A percentile compares a stretch with the other conserved stretches of the same genome.
Conservation (phyloP, 2,888 invertebrate species). For the Drosophila trichaetosa region DNA sequence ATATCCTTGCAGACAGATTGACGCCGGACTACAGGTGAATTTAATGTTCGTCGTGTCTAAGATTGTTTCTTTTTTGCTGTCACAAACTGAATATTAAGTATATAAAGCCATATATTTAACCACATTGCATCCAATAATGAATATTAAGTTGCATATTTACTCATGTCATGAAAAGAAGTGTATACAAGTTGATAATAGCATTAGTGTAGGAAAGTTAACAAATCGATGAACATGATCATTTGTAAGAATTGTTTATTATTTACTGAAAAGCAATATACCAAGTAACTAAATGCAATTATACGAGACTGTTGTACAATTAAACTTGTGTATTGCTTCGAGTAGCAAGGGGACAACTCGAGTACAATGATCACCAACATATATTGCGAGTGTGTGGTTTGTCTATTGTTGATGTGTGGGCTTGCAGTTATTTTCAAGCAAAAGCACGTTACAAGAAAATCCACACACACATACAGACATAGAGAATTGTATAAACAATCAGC, state of each 20-base stretch:
- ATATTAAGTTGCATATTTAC: neutral
- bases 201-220: neutral
- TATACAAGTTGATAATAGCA: neutral
- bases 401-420: slow-evolving; percentile 8
- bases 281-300: neutral
- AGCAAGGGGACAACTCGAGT: slow-evolving; percentile 4
- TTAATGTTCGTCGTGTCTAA: too few relatives aligned
- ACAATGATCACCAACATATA: slow-evolving; percentile 27
- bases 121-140: neutral
- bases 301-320: slow-evolving; percentile 12
- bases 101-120: too few relatives aligned
- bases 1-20: neutral
- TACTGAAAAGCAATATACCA: neutral
- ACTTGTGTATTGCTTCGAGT: slow-evolving; percentile 2
- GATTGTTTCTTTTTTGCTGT: too few relatives aligned
- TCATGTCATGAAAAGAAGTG: neutral
- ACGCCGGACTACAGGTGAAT: too few relatives aligned
- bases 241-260: neutral
- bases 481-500: slow-evolving; percentile 45
- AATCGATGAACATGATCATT: neutral
- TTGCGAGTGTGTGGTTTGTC: neutral
- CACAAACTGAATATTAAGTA: too few relatives aligned
- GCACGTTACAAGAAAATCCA: slow-evolving; percentile 42
- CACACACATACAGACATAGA: slow-evolving; percentile 12
- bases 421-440: slow-evolving; percentile 51